Conservation (phyloP, 2,888 invertebrate genomes). For the Agriopis marginaria region DNA sequence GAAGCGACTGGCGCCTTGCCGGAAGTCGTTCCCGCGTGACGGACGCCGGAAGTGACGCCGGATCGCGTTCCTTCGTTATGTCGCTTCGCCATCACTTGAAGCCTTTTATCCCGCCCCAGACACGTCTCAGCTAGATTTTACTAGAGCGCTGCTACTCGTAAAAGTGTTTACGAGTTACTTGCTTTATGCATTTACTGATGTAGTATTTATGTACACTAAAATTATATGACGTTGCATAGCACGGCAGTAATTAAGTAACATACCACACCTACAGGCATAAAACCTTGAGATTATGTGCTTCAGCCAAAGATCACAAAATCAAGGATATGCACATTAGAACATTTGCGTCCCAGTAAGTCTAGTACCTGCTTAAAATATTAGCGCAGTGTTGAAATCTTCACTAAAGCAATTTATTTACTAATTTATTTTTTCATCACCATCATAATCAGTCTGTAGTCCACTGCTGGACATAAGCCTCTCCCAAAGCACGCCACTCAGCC, state of each 20-base stretch:
- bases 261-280: conserved; percentile 21
- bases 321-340: too few species aligned
- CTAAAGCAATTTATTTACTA: too few species aligned
- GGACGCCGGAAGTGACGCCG: conserved; percentile 82
- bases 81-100: conserved; percentile 63
- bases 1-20: conserved; percentile 78
- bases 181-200: conserved; percentile 41
- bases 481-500: too few species aligned
- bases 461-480: too few species aligned
- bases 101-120: conserved; percentile 62
- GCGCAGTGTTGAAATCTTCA: too few species aligned
- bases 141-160: conserved; percentile 43
- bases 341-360: too few species aligned
- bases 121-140: conserved; percentile 44
- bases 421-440: too few species aligned
- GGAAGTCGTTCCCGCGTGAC: conserved; percentile 84
- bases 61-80: conserved; percentile 81
- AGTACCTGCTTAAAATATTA: too few species aligned
- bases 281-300: background rate
- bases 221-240: conserved; percentile 38
- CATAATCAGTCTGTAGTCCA: too few species aligned
- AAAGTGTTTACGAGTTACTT: conserved; percentile 44
- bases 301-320: background rate
- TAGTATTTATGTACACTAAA: conserved; percentile 39
- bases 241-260: conserved; percentile 32